Percentiles rank a stretch among this genome's conserved stretches.
phyloP scores from a whole-genome alignment of 1,140 invertebrate genomes.

The Spodoptera frugiperda region DNA sequence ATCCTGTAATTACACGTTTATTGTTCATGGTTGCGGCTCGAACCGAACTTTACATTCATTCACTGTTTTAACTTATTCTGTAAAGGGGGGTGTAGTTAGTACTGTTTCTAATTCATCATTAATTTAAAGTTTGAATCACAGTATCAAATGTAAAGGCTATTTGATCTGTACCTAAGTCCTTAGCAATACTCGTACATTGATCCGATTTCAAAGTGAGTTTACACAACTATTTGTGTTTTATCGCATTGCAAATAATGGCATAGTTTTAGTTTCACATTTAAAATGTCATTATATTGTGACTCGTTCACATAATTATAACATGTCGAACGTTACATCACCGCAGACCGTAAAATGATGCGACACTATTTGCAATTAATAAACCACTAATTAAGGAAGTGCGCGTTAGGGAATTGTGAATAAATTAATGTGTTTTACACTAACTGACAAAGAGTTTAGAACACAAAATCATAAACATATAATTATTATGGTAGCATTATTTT shows the following conservation, averaged over 20 bases:
- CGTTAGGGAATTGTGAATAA: background rate
- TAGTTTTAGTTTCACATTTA: background rate
- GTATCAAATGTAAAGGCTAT: too few relatives aligned
- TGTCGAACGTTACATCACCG: background rate
- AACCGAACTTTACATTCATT: background rate
- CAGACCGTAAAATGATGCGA: background rate
- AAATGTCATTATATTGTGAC: background rate
- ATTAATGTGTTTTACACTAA: background rate
- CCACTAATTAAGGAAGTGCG: conserved; percentile 27
- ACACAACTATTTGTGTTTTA: too few relatives aligned
- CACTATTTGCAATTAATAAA: conserved; percentile 35
- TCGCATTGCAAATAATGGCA: background rate
- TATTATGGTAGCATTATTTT: too few relatives aligned
- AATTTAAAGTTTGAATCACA: too few relatives aligned
- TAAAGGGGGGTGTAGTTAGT: too few relatives aligned
- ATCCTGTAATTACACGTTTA: conserved; percentile 24
- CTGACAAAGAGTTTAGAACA: too few relatives aligned
- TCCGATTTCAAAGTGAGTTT: too few relatives aligned
- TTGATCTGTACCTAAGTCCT: too few relatives aligned
- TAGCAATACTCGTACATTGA: too few relatives aligned
- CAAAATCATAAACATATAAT: too few relatives aligned
- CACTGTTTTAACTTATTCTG: background rate
- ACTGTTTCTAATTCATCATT: background rate
- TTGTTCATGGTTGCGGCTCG: background rate
- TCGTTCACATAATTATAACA: background rate